Conservation (phyloP, 2,888 invertebrate species). For the Petrophora chlorosata region DNA sequence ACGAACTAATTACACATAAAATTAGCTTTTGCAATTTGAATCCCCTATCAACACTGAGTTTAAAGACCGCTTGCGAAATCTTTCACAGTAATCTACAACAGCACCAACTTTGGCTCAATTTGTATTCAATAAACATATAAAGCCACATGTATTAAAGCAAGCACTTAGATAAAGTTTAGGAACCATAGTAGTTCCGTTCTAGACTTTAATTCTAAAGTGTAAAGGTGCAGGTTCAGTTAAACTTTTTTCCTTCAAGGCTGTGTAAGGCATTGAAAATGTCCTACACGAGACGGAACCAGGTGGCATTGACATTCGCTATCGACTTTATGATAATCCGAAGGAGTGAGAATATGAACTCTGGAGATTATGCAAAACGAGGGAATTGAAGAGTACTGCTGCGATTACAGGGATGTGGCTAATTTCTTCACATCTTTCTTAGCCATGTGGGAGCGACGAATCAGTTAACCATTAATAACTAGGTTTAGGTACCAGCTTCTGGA, state of each 20-base stretch:
- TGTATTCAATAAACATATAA: slow-evolving; percentile 26
- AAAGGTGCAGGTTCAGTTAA: slow-evolving; percentile 5
- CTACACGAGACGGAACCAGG: slow-evolving; percentile 27
- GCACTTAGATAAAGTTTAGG: neutral
- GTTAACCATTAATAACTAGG: too few species aligned
- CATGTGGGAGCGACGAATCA: too few species aligned
- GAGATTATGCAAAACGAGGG: neutral
- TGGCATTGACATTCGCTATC: slow-evolving; percentile 29
- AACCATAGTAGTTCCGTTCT: neutral
- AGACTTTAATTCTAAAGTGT: neutral
- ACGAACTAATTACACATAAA: too few species aligned
- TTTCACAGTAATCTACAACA: slow-evolving; percentile 5
- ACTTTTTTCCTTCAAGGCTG: slow-evolving; percentile 1
- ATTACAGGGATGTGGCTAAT: too few species aligned
- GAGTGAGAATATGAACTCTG: neutral
- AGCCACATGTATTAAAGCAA: slow-evolving; percentile 7
- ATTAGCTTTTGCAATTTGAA: neutral
- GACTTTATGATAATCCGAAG: slow-evolving; percentile 14
- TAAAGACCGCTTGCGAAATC: slow-evolving; percentile 10
- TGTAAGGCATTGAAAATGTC: slow-evolving; percentile 28
- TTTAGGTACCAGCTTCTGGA: too few species aligned
- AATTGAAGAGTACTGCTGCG: too few species aligned
- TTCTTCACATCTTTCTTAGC: too few species aligned
- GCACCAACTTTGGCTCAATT: too few species aligned
- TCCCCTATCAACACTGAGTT: neutral